Base-by-base conservation (phyloP, 2,113 vertebrate genomes). In the Sinocyclocheilus maitianheensis region DNA sequence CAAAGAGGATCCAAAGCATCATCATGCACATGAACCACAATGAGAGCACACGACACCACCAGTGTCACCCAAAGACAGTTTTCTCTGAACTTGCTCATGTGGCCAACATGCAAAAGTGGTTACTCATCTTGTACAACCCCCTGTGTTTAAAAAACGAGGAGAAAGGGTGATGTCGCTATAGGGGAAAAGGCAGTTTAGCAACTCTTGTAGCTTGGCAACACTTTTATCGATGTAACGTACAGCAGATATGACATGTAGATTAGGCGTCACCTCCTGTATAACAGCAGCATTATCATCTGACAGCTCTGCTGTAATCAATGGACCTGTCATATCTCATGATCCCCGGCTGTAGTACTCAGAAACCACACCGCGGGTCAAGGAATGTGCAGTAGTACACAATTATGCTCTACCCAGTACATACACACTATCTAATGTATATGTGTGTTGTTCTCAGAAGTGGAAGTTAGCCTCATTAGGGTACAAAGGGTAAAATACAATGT, bases 401-500 rank as follows among this genome's bases (percentile, higher is more conserved):
- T 13, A 81, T 9, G 3, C 34, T 65, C 10, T 65, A 18, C 67
- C 1, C 10, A 22, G 26, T 3, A 65, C 22, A 63, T 46, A 26
- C 60, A 81, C n/a, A 65, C 24, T 30, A 67, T 65, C 62, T 71
- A n/a, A 71, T 43, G 7, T 9, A 8, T 43, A 55, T 60, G 30
- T 1, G 46, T 55, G 62, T 7, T 55, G 9, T 53, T 51, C 34
- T 75, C 48, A 84, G 30, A 72, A 24, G 65, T 55, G 43, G 13
- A 6, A 72, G 30, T 72, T 71, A n/a, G 24, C 26, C 37, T 48
- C 10, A 48, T 65, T 71, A 58, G 5, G 26, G 84, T 22, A 55
- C 84, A 83, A 77, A 88, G 79, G 13, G 60, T 71, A 60, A 77
- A 62, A 51, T n/a, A 2, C 37, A 51, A 78, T 20, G 30, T 10